Evolutionary conservation across 2,888 invertebrate species (phyloP), one percentile per base, ranked within the genome.

Genomic region (Caenorhabditis parvicauda): DNA sequence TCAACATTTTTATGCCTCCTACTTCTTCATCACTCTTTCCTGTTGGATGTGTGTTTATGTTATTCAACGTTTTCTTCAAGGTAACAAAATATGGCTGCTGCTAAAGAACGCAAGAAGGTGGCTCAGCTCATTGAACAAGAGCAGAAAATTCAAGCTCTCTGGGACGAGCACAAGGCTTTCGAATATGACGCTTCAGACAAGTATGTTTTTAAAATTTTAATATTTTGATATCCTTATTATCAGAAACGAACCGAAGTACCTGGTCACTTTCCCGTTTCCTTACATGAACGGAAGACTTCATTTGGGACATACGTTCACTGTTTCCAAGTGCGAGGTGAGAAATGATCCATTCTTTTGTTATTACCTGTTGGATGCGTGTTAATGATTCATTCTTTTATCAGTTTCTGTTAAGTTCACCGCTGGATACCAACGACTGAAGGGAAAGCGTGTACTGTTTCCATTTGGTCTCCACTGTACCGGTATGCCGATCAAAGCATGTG

Each of bases 281-380:
- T 98, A 99, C 81, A 98, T 98, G 96, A 98, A 98, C 86, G 98
- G 98, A 9, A 87, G 91, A 43, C 87, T 98, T 52, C 98, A 98
- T 86, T 85, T 99, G 69, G 98, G 98, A 0, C 98, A 98, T 82
- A 91, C 92, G 14, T 98, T 98, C 85, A 90, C 94, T 3, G 82
- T 98, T 44, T 92, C 94, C 7, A 98, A 98, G 85, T 92, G 93
- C 82, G 98, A 98, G 85, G 90, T 90, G 12, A 12, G 53, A 19
- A 35, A 27, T 29, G 9, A 28, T 21, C 2, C 5, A 35, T 9
- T 6, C 9, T 24, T 27, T 37, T 5, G 32, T 64, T 37, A 54
- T 29, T 32, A n/a, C 25, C 37, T 19, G 39, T 49, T 21, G 21
- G 32, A 32, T 49, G 2, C 39, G 28, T 9, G 9, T 3, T 22